Percentiles rank a stretch among this genome's conserved stretches.
Evolutionary conservation across 2,797 vertebrate species (phyloP).

Genomic region (Coranthus polyacanthus): DNA sequence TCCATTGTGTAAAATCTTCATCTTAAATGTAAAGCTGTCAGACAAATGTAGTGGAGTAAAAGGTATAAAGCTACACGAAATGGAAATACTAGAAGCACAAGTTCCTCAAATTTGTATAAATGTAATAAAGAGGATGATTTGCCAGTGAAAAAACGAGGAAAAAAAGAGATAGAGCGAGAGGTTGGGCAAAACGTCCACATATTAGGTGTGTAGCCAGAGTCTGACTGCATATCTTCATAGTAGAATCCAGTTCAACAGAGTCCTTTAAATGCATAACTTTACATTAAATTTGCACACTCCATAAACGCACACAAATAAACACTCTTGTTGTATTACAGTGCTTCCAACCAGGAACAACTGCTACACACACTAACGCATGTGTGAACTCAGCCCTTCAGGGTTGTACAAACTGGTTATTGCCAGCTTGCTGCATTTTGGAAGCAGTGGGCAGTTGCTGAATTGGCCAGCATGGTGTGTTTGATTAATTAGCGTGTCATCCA

Average conservation of each 20-base stretch:
- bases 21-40: no score
- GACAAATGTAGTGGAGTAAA: no score
- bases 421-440: slow-evolving; percentile 58
- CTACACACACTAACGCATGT: slow-evolving; percentile 39
- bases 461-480: slow-evolving; percentile 58
- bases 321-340: slow-evolving; percentile 21
- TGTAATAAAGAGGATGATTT: no score
- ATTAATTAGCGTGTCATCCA: slow-evolving; percentile 76
- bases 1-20: no score
- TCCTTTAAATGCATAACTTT: slow-evolving; percentile 44
- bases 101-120: no score
- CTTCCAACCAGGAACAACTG: slow-evolving; percentile 39
- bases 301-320: slow-evolving; percentile 21
- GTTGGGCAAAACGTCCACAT: no score
- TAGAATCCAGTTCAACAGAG: slow-evolving; percentile 54
- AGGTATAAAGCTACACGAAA: no score
- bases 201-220: neutral
- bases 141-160: no score
- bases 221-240: slow-evolving; percentile 46
- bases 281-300: slow-evolving; percentile 23
- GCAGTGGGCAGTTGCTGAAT: slow-evolving; percentile 57
- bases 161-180: no score
- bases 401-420: slow-evolving; percentile 66
- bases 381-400: slow-evolving; percentile 59
- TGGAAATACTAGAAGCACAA: no score